Percentiles rank a stretch among this genome's conserved stretches.
Evolutionary conservation across 2,888 invertebrate genomes (phyloP).

Genomic region (Apamea sordens): DNA sequence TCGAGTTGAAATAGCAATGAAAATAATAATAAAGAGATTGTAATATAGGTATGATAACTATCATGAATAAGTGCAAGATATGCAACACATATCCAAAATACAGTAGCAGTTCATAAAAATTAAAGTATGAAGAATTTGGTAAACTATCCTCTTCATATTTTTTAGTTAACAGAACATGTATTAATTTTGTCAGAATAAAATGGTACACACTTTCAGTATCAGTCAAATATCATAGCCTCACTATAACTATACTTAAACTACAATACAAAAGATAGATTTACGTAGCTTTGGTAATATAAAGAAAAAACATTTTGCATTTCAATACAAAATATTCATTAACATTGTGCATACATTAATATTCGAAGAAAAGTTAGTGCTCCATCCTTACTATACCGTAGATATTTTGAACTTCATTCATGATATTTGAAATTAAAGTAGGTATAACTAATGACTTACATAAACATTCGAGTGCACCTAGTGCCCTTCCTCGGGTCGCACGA

Average conservation of each 20-base stretch:
- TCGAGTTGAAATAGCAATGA: conserved; percentile 50
- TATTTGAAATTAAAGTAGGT: conserved; percentile 30
- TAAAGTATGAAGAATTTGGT: conserved; percentile 4
- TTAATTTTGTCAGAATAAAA: conserved; percentile 39
- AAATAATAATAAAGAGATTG: conserved; percentile 30
- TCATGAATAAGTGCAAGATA: conserved; percentile 35
- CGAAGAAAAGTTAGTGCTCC: conserved; percentile 27
- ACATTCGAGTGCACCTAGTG: conserved; percentile 14
- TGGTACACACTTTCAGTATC: conserved; percentile 66
- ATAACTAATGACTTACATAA: conserved; percentile 33
- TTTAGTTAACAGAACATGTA: conserved; percentile 27
- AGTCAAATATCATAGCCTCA: conserved; percentile 79
- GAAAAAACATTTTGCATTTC: conserved; percentile 56
- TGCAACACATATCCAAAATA: conserved; percentile 23
- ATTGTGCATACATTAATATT: conserved; percentile 53
- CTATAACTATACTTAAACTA: conserved; percentile 69
- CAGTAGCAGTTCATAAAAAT: conserved; percentile 27
- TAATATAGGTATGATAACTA: conserved; percentile 33
- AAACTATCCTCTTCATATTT: conserved; percentile 1
- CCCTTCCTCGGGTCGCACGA: conserved; percentile 3
- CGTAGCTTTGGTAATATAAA: conserved; percentile 77
- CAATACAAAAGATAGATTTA: conserved; percentile 68
- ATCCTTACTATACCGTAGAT: conserved; percentile 18
- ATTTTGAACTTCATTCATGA: conserved; percentile 10
- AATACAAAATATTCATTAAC: conserved; percentile 50